Conservation (phyloP, 2,113 vertebrate genomes). For the Brachypodius melanocephalos region DNA sequence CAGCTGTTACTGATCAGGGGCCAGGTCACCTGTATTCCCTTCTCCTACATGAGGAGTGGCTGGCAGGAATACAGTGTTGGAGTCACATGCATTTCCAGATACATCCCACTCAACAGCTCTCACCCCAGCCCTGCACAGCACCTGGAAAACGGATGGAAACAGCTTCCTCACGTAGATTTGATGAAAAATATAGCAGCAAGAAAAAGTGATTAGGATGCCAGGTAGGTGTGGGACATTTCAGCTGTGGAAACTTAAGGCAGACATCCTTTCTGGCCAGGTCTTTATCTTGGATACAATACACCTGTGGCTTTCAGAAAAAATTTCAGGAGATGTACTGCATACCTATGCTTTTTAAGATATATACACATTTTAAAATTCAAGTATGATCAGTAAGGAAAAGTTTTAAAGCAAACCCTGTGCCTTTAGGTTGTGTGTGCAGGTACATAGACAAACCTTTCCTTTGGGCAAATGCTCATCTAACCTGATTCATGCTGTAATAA, state of each 20-base stretch:
- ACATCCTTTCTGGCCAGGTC: background rate
- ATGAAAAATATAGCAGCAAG: background rate
- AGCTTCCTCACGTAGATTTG: background rate
- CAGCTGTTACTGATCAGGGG: background rate
- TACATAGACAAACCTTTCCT: background rate
- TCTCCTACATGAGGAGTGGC: background rate
- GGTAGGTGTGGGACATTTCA: background rate
- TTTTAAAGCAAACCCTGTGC: background rate
- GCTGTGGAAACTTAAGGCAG: background rate
- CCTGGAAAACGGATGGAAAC: background rate
- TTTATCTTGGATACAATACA: background rate
- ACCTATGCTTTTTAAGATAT: background rate
- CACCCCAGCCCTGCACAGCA: background rate
- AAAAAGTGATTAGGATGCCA: rapidly evolving
- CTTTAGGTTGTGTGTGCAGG: background rate
- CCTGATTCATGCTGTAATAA: background rate
- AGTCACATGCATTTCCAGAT: background rate
- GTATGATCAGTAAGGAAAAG: background rate
- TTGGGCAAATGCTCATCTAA: background rate
- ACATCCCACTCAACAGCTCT: background rate
- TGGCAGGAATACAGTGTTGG: rapidly evolving
- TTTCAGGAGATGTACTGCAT: background rate
- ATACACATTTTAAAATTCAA: background rate
- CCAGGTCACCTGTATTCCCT: background rate
- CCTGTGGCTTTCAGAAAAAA: background rate